Conservation (phyloP, 2,797 vertebrate species). For the Buphagus erythrorhynchus region DNA sequence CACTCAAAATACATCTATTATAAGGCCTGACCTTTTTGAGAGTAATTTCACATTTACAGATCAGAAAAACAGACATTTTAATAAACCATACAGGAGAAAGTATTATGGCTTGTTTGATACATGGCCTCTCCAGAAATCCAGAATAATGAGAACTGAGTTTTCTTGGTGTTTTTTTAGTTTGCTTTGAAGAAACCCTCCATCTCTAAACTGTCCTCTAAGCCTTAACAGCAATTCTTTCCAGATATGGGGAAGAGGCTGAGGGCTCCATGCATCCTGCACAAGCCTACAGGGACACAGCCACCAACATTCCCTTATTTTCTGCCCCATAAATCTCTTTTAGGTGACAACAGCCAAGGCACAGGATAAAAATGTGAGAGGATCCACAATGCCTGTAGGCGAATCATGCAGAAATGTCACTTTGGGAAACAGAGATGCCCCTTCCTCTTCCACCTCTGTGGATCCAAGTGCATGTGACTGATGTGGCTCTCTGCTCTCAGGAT, state of each 20-base stretch:
- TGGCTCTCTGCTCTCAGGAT: background rate
- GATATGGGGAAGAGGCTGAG: background rate
- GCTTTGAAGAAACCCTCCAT: background rate
- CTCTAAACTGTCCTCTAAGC: background rate
- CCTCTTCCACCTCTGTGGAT: background rate
- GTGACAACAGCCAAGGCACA: background rate
- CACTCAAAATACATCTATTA: background rate
- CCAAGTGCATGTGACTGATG: background rate
- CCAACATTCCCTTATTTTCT: background rate
- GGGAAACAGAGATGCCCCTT: background rate
- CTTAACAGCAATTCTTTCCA: background rate
- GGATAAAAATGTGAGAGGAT: background rate
- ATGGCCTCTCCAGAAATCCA: background rate
- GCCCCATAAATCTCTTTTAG: background rate
- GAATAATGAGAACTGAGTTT: background rate
- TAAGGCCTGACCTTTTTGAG: background rate
- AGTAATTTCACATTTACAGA: background rate
- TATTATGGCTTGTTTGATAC: background rate
- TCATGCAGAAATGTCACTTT: background rate
- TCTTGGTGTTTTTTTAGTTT: background rate
- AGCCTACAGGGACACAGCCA: background rate
- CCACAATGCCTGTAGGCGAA: background rate
- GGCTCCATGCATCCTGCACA: background rate
- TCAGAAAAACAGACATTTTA: background rate
- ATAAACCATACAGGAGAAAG: background rate